Evolutionary conservation across 2,113 vertebrate species (phyloP), one percentile per base, ranked within the genome.

Genomic region (Sinocyclocheilus anshuiensis): DNA sequence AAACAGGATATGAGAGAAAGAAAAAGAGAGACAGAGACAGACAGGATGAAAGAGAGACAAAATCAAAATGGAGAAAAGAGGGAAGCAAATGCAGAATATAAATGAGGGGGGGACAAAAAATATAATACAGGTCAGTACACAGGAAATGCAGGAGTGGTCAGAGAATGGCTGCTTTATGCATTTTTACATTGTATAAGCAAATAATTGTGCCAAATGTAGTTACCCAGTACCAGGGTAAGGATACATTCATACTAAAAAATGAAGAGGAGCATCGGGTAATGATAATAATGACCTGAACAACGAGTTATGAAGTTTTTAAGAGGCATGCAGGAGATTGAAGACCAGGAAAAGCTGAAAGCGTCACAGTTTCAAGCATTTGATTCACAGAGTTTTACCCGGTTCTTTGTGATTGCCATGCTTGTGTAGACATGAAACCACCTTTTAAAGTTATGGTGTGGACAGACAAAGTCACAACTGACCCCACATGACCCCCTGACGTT

Each of bases 101-200:
- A 94, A 95, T 95, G 90, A 93, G 95, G 96, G 96, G 96, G 95
- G 95, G 96, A 96, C 95, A 97, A 96, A 98, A 97, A 98, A 97
- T 97, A 98, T 98, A 98, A 97, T 97, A 98, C 95, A 98, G 96
- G 97, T 99, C 98, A 99, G 98, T 99, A 99, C 97, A 97, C 95
- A 97, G 96, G 96, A 97, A 98, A 98, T 98, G 97, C 97, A 98
- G 97, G 96, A 96, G 97, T 97, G 97, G 97, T 98, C 97, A 98
- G 96, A 99, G 97, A 96, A 98, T 99, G 97, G 96, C 97, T 97
- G 97, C 96, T 96, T 96, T 97, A 97, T 91, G 97, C 96, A 96
- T 96, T 95, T 96, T 96, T 96, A 92, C 89, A 91, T 84, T 76
- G 88, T 87, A 97, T 93, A 96, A 97, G 96, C 96, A 97, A 97